A percentile compares a stretch with the other conserved stretches of the same genome.
phyloP scores from a whole-genome alignment of 2,888 invertebrate genomes.

The Scelioninae gen. 2 region DNA sequence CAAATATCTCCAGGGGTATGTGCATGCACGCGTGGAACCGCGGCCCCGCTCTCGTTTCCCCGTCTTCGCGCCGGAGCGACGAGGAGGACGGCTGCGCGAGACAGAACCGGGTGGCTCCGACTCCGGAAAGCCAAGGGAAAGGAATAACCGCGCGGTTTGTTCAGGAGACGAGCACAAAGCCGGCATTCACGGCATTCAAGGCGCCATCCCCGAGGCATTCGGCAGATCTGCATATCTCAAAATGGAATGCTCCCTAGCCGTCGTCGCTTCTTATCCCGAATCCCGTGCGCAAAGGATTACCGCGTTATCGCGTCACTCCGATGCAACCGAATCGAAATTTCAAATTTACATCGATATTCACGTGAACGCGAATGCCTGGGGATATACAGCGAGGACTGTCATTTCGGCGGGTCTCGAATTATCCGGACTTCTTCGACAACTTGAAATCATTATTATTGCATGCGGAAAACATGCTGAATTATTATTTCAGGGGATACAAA shows the following conservation, averaged over 20 bases:
- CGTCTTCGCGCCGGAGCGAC: constrained; percentile 1
- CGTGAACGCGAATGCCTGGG: constrained; percentile 26
- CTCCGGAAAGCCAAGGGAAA: constrained; percentile 34
- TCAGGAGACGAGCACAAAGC: constrained; percentile 58
- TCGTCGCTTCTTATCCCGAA: too few relatives aligned
- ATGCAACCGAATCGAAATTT: constrained; percentile 50
- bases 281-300: constrained; percentile 57
- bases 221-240: too few relatives aligned
- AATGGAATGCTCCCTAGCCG: too few relatives aligned
- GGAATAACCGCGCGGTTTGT: constrained; percentile 52
- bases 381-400: constrained; percentile 19
- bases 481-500: too few relatives aligned
- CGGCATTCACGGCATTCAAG: constrained; percentile 62
- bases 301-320: constrained; percentile 49
- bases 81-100: constrained; percentile 28
- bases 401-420: constrained; percentile 14
- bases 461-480: too few relatives aligned
- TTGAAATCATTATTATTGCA: too few relatives aligned
- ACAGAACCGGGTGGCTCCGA: constrained; percentile 29
- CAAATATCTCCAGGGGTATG: constrained; percentile 23
- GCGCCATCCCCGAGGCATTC: constrained; percentile 64
- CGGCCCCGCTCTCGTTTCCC: background rate
- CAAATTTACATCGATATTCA: constrained; percentile 55
- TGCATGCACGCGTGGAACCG: constrained; percentile 7
- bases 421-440: constrained; percentile 4